Conservation (phyloP, 1,140 invertebrate species). For the Penaeus chinensis region DNA sequence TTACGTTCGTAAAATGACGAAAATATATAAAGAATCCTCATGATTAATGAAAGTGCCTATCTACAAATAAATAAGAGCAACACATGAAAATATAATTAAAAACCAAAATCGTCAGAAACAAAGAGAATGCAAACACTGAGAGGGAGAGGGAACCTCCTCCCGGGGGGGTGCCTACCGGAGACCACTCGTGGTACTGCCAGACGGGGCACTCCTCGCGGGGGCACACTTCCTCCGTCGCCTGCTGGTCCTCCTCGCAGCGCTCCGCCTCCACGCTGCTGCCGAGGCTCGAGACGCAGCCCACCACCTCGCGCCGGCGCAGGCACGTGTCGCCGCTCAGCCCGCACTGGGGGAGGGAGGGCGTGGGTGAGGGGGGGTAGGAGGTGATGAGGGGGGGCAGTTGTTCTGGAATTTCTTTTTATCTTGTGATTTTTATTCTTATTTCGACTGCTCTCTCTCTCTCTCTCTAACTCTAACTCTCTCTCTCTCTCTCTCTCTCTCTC, state of each 20-base stretch:
- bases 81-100: too few relatives aligned
- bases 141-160: too few relatives aligned
- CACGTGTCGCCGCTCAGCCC: constrained; percentile 37
- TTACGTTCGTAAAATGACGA: too few relatives aligned
- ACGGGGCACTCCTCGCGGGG: constrained; percentile 52
- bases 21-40: too few relatives aligned
- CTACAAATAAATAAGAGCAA: too few relatives aligned
- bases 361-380: neutral
- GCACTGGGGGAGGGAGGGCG: constrained; percentile 30
- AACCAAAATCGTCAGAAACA: too few relatives aligned
- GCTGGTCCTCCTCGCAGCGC: constrained; percentile 53
- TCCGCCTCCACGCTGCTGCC: constrained; percentile 47
- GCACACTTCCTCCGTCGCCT: constrained; percentile 53
- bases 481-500: neutral
- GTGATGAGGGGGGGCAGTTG: too few relatives aligned
- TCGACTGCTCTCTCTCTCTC: neutral
- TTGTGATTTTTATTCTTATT: neutral
- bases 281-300: constrained; percentile 46
- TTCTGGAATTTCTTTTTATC: too few relatives aligned
- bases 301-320: constrained; percentile 33
- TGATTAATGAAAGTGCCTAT: too few relatives aligned
- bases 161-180: constrained; percentile 65
- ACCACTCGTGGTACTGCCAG: constrained; percentile 68
- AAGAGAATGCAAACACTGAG: too few relatives aligned
- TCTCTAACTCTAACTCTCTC: neutral